Percentiles rank a stretch among this genome's conserved stretches.
phyloP scores from a whole-genome alignment of 1,140 invertebrate genomes.

The Scaptomyza graminum region DNA sequence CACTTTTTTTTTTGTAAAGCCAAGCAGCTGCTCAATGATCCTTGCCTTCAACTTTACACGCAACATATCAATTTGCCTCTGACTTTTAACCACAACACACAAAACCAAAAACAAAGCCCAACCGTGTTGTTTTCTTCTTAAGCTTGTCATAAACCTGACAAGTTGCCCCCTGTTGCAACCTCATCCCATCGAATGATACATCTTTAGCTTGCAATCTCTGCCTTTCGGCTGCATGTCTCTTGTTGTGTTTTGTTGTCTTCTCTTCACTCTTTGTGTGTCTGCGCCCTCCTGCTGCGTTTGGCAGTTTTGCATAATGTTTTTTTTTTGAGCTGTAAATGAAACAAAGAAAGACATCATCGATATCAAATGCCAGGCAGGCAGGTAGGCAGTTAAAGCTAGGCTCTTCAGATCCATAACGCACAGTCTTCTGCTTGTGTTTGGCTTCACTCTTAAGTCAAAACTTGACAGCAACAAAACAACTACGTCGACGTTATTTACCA shows the following conservation, averaged over 20 bases:
- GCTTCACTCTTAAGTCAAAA: slow-evolving; percentile 44
- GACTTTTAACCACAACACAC: slow-evolving; percentile 36
- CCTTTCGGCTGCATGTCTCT: slow-evolving; percentile 11
- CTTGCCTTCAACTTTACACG: slow-evolving; percentile 15
- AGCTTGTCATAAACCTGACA: slow-evolving; percentile 47
- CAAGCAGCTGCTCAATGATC: slow-evolving; percentile 18
- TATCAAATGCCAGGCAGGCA: slow-evolving; percentile 63
- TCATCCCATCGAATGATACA: slow-evolving; percentile 8
- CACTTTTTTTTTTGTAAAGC: not conserved
- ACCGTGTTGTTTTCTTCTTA: slow-evolving; percentile 24
- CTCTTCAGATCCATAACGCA: slow-evolving; percentile 3
- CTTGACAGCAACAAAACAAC: slow-evolving; percentile 9
- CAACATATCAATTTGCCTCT: slow-evolving; percentile 47
- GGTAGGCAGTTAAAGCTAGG: no score
- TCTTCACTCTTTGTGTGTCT: slow-evolving; percentile 1
- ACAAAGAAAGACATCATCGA: slow-evolving; percentile 81
- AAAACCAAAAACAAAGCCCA: slow-evolving; percentile 8
- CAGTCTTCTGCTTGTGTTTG: slow-evolving; percentile 41
- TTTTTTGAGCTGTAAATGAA: slow-evolving; percentile 62
- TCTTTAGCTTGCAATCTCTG: slow-evolving; percentile 47
- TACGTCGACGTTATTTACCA: slow-evolving; percentile 9
- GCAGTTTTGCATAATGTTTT: slow-evolving; percentile 42
- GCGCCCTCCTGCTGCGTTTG: slow-evolving; percentile 49
- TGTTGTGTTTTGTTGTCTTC: slow-evolving; percentile 8
- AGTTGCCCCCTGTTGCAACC: slow-evolving; percentile 21